Base-by-base conservation (phyloP, 2,888 invertebrate genomes). In the Xestia ashworthii region DNA sequence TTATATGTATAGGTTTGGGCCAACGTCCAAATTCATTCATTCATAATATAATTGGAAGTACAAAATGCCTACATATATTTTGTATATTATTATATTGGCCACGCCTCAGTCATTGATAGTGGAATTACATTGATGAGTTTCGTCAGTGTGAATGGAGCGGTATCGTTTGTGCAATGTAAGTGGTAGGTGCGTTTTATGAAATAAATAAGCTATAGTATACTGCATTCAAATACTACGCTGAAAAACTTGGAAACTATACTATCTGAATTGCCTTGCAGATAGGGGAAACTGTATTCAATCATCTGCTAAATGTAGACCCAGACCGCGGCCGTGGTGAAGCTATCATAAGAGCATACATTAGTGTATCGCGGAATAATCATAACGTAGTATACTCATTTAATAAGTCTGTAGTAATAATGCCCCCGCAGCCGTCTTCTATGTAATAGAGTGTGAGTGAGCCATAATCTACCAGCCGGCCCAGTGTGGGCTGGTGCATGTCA, bases 41-140 rank as follows among this genome's bases (percentile, higher is more conserved):
- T 65, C n/a, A 65, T 8, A 0, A 65, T 44, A n/a, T 41, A n/a
- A 44, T 44, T 65, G 44, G 14, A 16, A 14, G 8, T 65, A 65
- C 44, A 41, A 6, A 65, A n/a, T 44, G 44, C 65, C 14, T n/a
- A n/a, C n/a, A 65, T 64, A 64, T 65, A 65, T 65, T 44, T 65
- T 44, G 8, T 65, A 65, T n/a, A 65, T 65, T 25, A 65, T 65
- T 25, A 44, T 16, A 44, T 44, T 65, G 65, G n/a, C 65, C 44
- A 44, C 65, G 14, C 65, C 65, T n/a, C 44, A 5, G n/a, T 46
- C 65, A 65, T 44, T 65, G 8, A 65, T 65, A n/a, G n/a, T n/a
- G 44, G 65, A 44, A 46, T 65, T 25, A 65, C 44, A 65, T 65
- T 65, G n/a, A 44, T 8, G 25, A 16, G 44, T 65, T n/a, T 65